Base-by-base conservation (phyloP, 2,113 vertebrate genomes). In the Phoxinus phoxinus region DNA sequence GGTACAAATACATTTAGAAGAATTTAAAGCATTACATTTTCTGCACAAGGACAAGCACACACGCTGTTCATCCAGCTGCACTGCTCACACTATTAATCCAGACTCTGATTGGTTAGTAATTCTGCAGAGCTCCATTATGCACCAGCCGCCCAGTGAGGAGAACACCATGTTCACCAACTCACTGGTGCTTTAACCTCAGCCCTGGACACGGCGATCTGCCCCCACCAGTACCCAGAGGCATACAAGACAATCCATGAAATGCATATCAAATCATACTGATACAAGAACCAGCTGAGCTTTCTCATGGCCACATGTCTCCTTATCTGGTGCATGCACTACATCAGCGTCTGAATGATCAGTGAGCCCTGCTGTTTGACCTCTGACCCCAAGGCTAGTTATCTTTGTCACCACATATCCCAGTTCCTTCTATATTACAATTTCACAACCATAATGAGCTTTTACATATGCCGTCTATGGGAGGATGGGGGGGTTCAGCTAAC, bases 401-500 rank as follows among this genome's bases (percentile, higher is more conserved):
- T 85, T 56, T 41, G 2, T 48, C 35, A 19, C 58, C 85, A 84
- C 86, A 46, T 79, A 59, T 82, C 61, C 53, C 58, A 1, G n/a
- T n/a, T 9, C 19, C 25, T 51, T 81, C 41, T 69, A 69, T 13
- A 48, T 48, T 81, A 65, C 41, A 32, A 86, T 91, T 89, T 91
- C 93, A 93, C 91, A 92, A 92, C 91, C 90, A 94, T 93, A 91
- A 80, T 80, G 86, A 83, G 84, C 88, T 86, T 58, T 78, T 83
- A 51, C 48, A 37, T 58, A 86, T 9, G 4, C 6, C 5, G 81
- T 90, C 85, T 89, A 86, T 88, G 90, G 89, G 84, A 92, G 86
- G 83, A 91, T 48, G 46, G 15, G 48, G 15, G 15, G 5, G 91
- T 72, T 44, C 51, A 53, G 3, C 35, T n/a, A 44, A 37, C 37